Evolutionary conservation across 2,888 invertebrate genomes (phyloP), one percentile per base, ranked within the genome.

Genomic region (Corbicula japonica): DNA sequence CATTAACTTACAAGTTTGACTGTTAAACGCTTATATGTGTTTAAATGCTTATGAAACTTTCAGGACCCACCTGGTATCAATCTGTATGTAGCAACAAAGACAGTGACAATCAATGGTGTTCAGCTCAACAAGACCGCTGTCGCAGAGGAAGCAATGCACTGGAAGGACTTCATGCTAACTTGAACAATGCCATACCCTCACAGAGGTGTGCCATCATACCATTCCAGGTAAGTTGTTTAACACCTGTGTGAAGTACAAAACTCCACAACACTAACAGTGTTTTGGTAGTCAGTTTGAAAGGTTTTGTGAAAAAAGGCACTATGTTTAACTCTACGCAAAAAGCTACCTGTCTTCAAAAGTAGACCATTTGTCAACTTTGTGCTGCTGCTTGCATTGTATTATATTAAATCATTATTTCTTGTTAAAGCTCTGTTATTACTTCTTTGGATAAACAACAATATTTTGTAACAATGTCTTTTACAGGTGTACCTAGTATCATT

Each of bases 101-200:
- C 15, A 21, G 58, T 58, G 4, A 30, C 18, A 0, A 58, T 30
- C 4, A 58, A 58, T 32, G 58, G 58, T n/a, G 21, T 58, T 5
- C 12, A 30, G 6, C 35, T 58, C 18, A 34, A 34, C 58, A 58
- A 58, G 58, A 58, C 34, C 32, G 35, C 15, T 58, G 58, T 21
- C 30, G 34, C 21, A 32, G 58, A 58, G 58, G 58, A 18, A 58
- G 58, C 30, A 58, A 58, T 21, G 28, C 35, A 28, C 34, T 58
- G n/a, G 58, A 58, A 58, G 58, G 58, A 4, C 58, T 58, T 5
- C 58, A 58, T 21, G 15, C 58, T n/a, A 30, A 58, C 58, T 32
- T 58, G 58, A 21, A n/a, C 32, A 58, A 58, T 4, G 58, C 58
- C 12, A 58, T 58, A 32, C 58, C 56, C 15, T 58, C 58, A 58